Percentiles rank a stretch among this genome's conserved stretches.
Evolutionary conservation across 2,797 vertebrate genomes (phyloP).

Genomic region (Ctenochaetus hawaiiensis): DNA sequence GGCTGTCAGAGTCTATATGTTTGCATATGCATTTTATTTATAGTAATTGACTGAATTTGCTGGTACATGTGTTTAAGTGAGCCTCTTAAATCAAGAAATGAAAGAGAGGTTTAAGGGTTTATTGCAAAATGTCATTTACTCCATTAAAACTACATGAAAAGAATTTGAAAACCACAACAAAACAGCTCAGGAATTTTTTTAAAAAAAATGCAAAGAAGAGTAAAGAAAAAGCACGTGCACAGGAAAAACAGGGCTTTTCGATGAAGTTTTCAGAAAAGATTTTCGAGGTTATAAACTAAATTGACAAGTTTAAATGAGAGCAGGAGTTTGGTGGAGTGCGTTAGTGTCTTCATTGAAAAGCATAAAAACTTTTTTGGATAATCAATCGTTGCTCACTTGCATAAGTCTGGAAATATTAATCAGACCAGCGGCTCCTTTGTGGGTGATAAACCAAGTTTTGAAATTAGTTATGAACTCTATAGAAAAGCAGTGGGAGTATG

Average conservation of each 20-base stretch:
- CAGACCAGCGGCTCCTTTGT: neutral
- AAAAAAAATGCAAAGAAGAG: neutral
- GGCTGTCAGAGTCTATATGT: neutral
- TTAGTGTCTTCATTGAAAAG: neutral
- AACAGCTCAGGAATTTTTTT: too few relatives aligned
- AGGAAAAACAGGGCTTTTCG: too few relatives aligned
- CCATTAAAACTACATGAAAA: too few relatives aligned
- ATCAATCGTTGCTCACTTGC: neutral
- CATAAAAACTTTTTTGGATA: neutral
- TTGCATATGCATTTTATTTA: slow-evolving; percentile 24
- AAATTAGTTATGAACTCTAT: neutral
- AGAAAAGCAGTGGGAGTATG: too few relatives aligned
- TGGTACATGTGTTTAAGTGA: neutral
- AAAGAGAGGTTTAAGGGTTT: too few relatives aligned
- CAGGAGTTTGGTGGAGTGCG: neutral
- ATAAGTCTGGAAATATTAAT: neutral
- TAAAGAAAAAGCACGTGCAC: neutral
- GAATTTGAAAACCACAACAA: too few relatives aligned
- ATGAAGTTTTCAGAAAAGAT: neutral
- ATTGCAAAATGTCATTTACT: too few relatives aligned
- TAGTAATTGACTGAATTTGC: slow-evolving; percentile 11
- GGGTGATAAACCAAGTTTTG: neutral
- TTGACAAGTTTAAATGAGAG: neutral
- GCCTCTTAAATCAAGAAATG: neutral
- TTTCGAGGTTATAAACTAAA: neutral